Percentiles rank a stretch among this genome's conserved stretches.
phyloP scores from a whole-genome alignment of 2,888 invertebrate genomes.

The Pristionchus entomophagus region DNA sequence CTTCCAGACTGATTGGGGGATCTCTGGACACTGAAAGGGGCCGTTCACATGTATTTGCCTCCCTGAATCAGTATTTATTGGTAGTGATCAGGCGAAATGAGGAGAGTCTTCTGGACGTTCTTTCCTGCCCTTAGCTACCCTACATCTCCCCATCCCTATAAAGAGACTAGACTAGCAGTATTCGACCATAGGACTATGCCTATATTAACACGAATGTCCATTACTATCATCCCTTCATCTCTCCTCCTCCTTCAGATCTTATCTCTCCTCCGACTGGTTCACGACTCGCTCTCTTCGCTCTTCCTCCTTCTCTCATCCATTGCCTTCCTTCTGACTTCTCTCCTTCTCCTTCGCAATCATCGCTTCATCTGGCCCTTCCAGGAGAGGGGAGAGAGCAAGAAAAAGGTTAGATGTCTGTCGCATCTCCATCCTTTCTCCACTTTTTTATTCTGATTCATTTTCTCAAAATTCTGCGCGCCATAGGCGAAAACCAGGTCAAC shows the following conservation, averaged over 20 bases:
- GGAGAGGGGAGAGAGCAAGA: neutral
- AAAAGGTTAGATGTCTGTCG: neutral
- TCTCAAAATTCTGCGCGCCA: too few species aligned
- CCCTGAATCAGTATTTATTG: neutral
- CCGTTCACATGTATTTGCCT: neutral
- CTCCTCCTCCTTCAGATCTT: neutral
- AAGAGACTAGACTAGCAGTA: too few species aligned
- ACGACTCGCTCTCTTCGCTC: neutral
- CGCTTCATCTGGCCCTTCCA: slow-evolving; percentile 38
- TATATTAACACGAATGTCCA: too few species aligned
- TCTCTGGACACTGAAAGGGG: too few species aligned
- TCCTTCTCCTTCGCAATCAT: neutral
- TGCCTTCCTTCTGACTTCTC: slow-evolving; percentile 6
- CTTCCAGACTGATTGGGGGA: too few species aligned
- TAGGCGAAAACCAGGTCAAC: too few species aligned
- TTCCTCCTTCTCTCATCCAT: slow-evolving; percentile 5
- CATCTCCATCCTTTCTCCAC: too few species aligned
- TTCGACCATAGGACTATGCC: too few species aligned
- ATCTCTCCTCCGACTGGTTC: slow-evolving; percentile 7
- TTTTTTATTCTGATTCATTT: neutral
- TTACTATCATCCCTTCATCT: too few species aligned
- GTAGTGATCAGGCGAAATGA: neutral
- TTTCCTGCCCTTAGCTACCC: too few species aligned
- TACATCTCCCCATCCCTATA: too few species aligned
- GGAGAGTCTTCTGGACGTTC: neutral